These are phyloP conservation scores for Odontocolon sp. DNA, from an alignment of 2,888 invertebrate genomes.

Conservation along the genomic window DNA sequence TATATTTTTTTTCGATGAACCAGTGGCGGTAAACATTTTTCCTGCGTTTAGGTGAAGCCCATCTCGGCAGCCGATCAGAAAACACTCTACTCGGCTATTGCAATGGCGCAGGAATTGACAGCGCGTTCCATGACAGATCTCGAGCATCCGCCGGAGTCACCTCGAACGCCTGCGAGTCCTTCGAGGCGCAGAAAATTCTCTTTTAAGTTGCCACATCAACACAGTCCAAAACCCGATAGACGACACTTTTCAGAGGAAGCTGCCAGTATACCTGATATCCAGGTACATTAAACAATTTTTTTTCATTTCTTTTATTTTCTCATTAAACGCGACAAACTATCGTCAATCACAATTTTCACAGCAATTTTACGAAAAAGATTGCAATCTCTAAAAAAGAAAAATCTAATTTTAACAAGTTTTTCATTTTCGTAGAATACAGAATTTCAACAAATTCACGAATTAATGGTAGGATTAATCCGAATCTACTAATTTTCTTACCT, in stretches of 20 bases:
- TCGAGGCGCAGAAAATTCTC: slow-evolving; percentile 90
- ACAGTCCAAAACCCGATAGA: slow-evolving; percentile 86
- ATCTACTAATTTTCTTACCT: not conserved
- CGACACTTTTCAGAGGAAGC: slow-evolving; percentile 96
- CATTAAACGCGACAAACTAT: slow-evolving; percentile 10
- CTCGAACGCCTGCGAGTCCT: slow-evolving; percentile 80
- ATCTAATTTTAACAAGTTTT: not conserved
- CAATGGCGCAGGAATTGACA: slow-evolving; percentile 95
- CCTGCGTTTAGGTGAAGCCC: slow-evolving; percentile 87
- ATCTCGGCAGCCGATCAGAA: slow-evolving; percentile 96
- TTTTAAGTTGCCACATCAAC: slow-evolving; percentile 86
- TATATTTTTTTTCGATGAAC: slow-evolving; percentile 20
- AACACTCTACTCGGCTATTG: slow-evolving; percentile 95
- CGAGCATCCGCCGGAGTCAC: slow-evolving; percentile 80
- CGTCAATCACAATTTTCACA: not conserved
- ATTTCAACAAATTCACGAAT: not conserved
- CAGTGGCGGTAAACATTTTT: slow-evolving; percentile 67
- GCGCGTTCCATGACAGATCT: slow-evolving; percentile 82
- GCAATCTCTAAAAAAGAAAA: too few species aligned
- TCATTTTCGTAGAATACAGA: not conserved
- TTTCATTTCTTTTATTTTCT: slow-evolving; percentile 45
- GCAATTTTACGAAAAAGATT: slow-evolving; percentile 11
- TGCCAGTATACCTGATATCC: slow-evolving; percentile 92
- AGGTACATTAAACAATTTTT: slow-evolving; percentile 84
- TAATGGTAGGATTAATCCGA: not conserved